Evolutionary conservation across 2,113 vertebrate species (phyloP).

Genomic region (Melanerpes formicivorus): DNA sequence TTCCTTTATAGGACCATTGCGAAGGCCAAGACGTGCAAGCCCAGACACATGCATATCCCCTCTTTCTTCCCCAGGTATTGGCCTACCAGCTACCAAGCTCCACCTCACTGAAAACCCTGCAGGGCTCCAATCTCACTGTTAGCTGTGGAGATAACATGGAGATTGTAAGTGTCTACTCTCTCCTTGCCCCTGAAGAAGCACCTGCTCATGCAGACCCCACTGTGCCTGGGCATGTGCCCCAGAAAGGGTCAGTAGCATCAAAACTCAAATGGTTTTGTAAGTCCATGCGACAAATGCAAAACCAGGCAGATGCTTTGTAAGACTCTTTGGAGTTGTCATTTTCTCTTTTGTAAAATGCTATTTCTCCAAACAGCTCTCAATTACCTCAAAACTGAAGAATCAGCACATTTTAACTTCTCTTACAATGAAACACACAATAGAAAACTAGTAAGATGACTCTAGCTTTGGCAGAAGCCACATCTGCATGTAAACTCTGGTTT

Average conservation of each 20-base stretch:
- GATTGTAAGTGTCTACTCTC: constrained; percentile 76
- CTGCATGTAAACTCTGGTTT: background rate
- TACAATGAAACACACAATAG: background rate
- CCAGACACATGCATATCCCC: fast-evolving
- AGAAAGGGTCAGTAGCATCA: background rate
- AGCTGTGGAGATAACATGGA: constrained; percentile 77
- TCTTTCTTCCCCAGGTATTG: constrained; percentile 52
- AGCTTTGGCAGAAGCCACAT: background rate
- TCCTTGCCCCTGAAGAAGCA: background rate
- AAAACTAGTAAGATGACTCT: background rate
- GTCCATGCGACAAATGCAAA: background rate
- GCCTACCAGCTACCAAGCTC: constrained; percentile 74
- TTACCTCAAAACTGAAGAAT: background rate
- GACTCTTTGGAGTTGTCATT: background rate
- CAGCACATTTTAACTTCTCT: background rate
- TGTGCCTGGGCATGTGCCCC: background rate
- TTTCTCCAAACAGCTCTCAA: background rate
- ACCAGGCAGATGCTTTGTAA: background rate
- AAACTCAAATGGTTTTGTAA: background rate
- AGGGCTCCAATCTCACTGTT: constrained; percentile 85
- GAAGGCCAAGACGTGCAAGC: background rate
- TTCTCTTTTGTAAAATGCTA: background rate
- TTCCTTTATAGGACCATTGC: background rate
- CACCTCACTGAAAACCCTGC: constrained; percentile 80
- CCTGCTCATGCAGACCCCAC: background rate